phyloP scores from a whole-genome alignment of 2,113 vertebrate species.

The Cyphomyrus plagiostoma region DNA sequence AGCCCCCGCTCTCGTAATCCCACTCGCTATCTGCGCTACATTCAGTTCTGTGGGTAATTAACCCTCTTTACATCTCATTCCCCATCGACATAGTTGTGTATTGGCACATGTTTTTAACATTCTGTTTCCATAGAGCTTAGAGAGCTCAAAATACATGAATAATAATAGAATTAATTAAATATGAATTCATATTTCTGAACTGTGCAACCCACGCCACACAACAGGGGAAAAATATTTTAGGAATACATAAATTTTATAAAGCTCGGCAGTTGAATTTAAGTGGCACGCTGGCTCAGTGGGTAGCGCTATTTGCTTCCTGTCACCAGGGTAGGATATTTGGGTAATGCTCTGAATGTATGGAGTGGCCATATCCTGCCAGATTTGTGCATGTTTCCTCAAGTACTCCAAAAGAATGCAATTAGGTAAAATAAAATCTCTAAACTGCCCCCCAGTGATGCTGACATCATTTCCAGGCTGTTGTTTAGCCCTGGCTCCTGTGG shows the following conservation, averaged over 20 bases:
- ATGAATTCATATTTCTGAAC: conserved; percentile 1
- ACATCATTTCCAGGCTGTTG: background rate
- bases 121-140: conserved; percentile 2
- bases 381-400: background rate
- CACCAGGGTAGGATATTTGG: background rate
- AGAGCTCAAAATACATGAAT: background rate
- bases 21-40: background rate
- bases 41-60: background rate
- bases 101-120: background rate
- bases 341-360: background rate
- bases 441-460: background rate
- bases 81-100: background rate
- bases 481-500: background rate
- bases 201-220: background rate
- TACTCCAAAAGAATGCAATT: background rate
- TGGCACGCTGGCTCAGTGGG: background rate
- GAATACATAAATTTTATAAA: background rate
- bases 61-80: background rate
- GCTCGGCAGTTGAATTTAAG: background rate
- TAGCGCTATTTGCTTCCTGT: background rate
- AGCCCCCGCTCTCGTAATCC: background rate
- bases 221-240: background rate
- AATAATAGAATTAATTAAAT: conserved; percentile 1
- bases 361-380: background rate
- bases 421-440: background rate